Base-by-base conservation (phyloP, 2,888 invertebrate genomes). In the Plebejus argus region DNA sequence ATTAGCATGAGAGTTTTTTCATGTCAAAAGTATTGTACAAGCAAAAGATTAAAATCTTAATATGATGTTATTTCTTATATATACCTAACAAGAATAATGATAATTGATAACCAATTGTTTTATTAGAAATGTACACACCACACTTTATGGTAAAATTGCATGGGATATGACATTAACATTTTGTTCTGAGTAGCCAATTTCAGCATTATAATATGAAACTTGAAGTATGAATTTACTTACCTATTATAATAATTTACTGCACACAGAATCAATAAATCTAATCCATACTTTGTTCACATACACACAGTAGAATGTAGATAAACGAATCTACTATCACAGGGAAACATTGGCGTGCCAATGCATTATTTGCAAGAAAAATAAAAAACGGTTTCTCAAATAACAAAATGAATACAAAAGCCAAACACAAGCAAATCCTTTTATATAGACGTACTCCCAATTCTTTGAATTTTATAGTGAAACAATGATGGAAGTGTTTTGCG, bases 401-500 rank as follows among this genome's bases (percentile, higher is more conserved):
- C 23, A 23, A 53, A 58, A 72, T 39, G 18, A 58, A 45, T n/a
- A 77, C 33, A 7, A 74, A 49, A 49, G 20, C 18, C 28, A 70
- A 77, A 39, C 45, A 6, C 39, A 77, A 72, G 71, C 77, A 39
- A 77, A 77, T 72, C 53, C 78, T 78, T 79, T 53, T 53, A 18
- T 53, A 53, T 1, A 53, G 53, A 53, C 18, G 45, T 78, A 72
- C 58, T 81, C 15, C 75, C 76, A 71, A 71, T 81, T 80, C 78
- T 61, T 70, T 61, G 70, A 78, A 79, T 78, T 79, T 79, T 79
- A 76, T 74, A 77, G 71, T 80, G 74, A 79, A 81, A 79, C 79
- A 82, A 78, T 78, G 78, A 76, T 79, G 80, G 82, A 81, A 81
- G 81, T 80, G 76, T 80, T 77, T 79, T 71, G 79, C 80, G 81